Evolutionary conservation across 92 coral and sea anemone species (phyloP), one percentile per base, ranked within the genome.

Genomic region (Parazoanthus swiftii): DNA sequence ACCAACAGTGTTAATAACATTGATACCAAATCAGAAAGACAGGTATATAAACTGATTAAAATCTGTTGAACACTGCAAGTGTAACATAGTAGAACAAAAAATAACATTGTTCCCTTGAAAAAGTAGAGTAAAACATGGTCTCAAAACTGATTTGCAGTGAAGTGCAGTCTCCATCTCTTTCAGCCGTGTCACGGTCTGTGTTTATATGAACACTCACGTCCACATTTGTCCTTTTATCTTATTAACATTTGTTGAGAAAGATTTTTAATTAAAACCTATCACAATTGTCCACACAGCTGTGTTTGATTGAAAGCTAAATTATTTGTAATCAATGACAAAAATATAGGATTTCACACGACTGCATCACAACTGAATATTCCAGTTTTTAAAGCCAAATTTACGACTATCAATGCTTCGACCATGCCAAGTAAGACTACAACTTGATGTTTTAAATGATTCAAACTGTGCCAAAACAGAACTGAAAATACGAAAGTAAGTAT

Each of bases 261-360:
- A 77, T 15, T 77, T 77, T 77, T 77, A 77, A 77, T 77, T 77
- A 77, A 77, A 77, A 77, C 58, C 48, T 59, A 21, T 77, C 81
- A 42, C n/a, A 29, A 18, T 77, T 77, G 81, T 77, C 59, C 81
- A 77, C 18, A 44, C 81, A 77, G 81, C 81, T 77, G 81, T 77
- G 59, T 77, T 77, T 42, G 81, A 23, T 23, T 77, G 58, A 77
- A 77, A 77, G 81, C 81, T 18, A 63, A 8, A 63, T 63, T 33
- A 73, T 73, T 33, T 29, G 38, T 73, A 63, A 14, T 13, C 70
- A 23, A 77, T 21, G 56, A 77, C 51, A 77, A 44, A 42, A 77
- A 18, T 63, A 77, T 77, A 20, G 81, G 29, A 77, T 77, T 77
- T 77, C 35, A 39, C 81, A 21, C 81, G 50, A 77, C 56, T 77